Conservation (phyloP, 2,888 invertebrate species). For the Epinotia demarniana region DNA sequence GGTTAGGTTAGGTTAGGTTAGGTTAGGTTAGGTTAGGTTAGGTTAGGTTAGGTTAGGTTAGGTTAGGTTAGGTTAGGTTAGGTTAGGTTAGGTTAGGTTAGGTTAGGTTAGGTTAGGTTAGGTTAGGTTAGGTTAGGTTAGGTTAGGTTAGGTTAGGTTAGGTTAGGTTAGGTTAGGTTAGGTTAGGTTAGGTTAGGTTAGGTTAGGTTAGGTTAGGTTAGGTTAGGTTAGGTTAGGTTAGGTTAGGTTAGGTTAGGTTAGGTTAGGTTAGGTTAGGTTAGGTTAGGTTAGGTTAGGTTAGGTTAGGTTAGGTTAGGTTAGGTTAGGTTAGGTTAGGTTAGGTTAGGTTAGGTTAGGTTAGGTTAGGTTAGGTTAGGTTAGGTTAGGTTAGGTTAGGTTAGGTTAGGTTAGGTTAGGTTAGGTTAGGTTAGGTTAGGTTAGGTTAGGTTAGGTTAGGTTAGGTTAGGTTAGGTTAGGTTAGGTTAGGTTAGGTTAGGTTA, state of each 20-base stretch:
- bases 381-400: conserved; percentile 35
- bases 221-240: conserved; percentile 24
- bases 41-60: conserved; percentile 6
- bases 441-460: conserved; percentile 39
- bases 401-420: conserved; percentile 26
- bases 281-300: conserved; percentile 33
- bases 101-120: conserved; percentile 14
- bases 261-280: conserved; percentile 38
- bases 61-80: conserved; percentile 4
- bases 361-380: conserved; percentile 37
- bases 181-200: conserved; percentile 24
- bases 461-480: conserved; percentile 39
- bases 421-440: conserved; percentile 38
- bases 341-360: conserved; percentile 40
- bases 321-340: conserved; percentile 32
- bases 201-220: conserved; percentile 24
- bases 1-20: conserved; percentile 46
- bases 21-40: conserved; percentile 44
- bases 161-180: conserved; percentile 24
- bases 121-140: conserved; percentile 20
- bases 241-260: conserved; percentile 33
- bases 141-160: conserved; percentile 22
- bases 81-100: conserved; percentile 2
- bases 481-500: conserved; percentile 41
- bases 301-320: conserved; percentile 24